These are phyloP conservation scores for Drosophila ohnishii DNA, from an alignment of 1,140 invertebrate genomes.

Conservation along the genomic window DNA sequence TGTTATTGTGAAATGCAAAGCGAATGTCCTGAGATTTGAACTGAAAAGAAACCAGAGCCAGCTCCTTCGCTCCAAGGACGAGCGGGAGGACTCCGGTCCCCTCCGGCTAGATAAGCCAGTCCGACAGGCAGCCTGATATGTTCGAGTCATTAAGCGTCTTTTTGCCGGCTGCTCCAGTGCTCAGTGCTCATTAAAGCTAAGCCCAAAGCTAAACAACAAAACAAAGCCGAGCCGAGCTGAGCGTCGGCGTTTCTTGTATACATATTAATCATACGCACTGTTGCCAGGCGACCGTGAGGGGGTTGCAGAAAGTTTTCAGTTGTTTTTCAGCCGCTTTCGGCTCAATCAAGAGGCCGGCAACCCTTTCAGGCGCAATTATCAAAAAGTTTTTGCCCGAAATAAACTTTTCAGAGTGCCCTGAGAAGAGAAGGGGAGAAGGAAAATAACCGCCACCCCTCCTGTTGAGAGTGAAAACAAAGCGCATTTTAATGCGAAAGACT, in stretches of 20 bases:
- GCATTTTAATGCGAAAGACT: constrained; percentile 71
- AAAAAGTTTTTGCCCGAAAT: constrained; percentile 63
- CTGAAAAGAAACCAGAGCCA: constrained; percentile 17
- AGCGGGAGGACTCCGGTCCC: constrained; percentile 3
- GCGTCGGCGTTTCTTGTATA: constrained; percentile 34
- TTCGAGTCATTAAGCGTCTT: constrained; percentile 68
- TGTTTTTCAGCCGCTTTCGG: constrained; percentile 31
- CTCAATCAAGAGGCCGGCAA: constrained; percentile 51
- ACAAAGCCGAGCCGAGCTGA: constrained; percentile 7
- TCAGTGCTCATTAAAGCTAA: constrained; percentile 67
- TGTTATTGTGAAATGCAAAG: constrained; percentile 75
- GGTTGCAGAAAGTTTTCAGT: constrained; percentile 44
- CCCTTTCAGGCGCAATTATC: constrained; percentile 78
- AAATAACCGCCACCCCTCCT: not conserved
- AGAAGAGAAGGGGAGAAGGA: not conserved
- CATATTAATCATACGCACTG: constrained; percentile 63
- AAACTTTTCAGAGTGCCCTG: constrained; percentile 52
- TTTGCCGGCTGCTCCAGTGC: constrained; percentile 38
- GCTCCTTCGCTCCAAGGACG: constrained; percentile 15
- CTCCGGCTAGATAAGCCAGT: constrained; percentile 59
- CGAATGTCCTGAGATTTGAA: constrained; percentile 47
- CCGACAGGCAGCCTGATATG: constrained; percentile 47
- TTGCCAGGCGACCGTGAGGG: constrained; percentile 40
- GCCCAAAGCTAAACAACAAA: constrained; percentile 61
- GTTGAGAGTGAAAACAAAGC: constrained; percentile 43